Evolutionary conservation across 1,140 invertebrate genomes (phyloP), one percentile per base, ranked within the genome.

Genomic region (Drosophila mojavensis): DNA sequence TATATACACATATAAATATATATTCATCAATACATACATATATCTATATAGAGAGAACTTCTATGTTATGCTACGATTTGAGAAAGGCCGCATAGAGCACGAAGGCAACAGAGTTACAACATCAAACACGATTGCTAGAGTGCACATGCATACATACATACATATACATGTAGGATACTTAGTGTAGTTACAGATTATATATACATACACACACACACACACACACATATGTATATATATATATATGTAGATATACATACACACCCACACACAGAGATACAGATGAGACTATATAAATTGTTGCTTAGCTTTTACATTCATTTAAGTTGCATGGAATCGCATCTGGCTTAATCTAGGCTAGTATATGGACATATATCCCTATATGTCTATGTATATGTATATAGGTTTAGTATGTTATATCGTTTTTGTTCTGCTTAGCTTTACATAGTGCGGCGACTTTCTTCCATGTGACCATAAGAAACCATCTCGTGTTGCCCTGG

Each of bases 31-130:
- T 47, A 10, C 17, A 41, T 65, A 20, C 39, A 59, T 81, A 81
- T 81, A 78, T 63, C 68, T 78, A 41, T 60, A 47, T 30, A 56
- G 33, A 47, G 28, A 56, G 47, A 17, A 45, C 15, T 68, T 73
- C 15, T 48, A 69, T 75, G 54, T 81, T 85, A 15, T 63, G 65
- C 73, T 88, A 81, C 68, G 63, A 70, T 82, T 82, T 74, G 77
- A 84, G 81, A 78, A 89, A 89, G 84, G 84, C 84, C 84, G 85
- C 84, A 81, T 84, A 89, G 84, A 89, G 84, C 78, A 89, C 81
- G 69, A 89, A 89, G 84, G 84, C 84, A 89, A 89, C 84, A 89
- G 84, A 89, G 82, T 89, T 89, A 89, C 84, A 89, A 89, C 84
- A 90, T 84, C 84, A 69, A 60, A 68, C 63, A 90, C 81, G 20